Base-by-base conservation (phyloP, 1,140 invertebrate genomes). In the Radopholus similis region DNA sequence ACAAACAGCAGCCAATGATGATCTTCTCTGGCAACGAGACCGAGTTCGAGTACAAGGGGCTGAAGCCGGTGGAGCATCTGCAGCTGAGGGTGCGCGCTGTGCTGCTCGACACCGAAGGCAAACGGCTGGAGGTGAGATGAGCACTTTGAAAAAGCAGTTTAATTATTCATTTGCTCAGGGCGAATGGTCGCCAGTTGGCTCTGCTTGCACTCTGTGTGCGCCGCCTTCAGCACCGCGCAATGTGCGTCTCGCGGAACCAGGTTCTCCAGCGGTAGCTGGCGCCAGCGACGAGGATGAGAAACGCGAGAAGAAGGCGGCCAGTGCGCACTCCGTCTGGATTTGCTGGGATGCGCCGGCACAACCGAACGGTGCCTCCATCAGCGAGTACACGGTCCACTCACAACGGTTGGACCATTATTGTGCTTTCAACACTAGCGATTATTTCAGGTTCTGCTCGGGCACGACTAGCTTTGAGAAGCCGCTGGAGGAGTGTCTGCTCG, bases 51-150 rank as follows among this genome's bases (percentile, higher is more conserved):
- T 49, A 82, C 26, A 64, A 72, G 34, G 66, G 70, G 13, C 66
- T 78, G 13, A 38, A 66, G 9, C 80, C 80, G 2, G 66, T 76
- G 6, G 76, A 78, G 62, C 76, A 78, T 37, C 49, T 78, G 18
- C 80, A 78, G 54, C 64, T 78, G 2, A 62, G 80, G 32, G 68
- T 70, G 23, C 73, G 76, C 15, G 64, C 71, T 11, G 79, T 78
- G 3, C 47, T 82, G 30, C 47, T 78, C 32, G 76, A 80, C 60
- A 59, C 64, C 23, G 73, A 72, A 2, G 76, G 76, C 2, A 28
- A 65, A 11, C 76, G 76, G 21, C 44, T 62, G 18, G 80, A 78
- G 59, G 59, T 62, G 28, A 26, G 18, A 34, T 32, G 8, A 47
- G 15, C 4, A 38, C 13, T 58, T 58, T 0, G 6, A 11, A 34